These are phyloP conservation scores for Petromus typicus DNA, from an alignment of 2,113 vertebrate genomes.

Conservation along the genomic window DNA sequence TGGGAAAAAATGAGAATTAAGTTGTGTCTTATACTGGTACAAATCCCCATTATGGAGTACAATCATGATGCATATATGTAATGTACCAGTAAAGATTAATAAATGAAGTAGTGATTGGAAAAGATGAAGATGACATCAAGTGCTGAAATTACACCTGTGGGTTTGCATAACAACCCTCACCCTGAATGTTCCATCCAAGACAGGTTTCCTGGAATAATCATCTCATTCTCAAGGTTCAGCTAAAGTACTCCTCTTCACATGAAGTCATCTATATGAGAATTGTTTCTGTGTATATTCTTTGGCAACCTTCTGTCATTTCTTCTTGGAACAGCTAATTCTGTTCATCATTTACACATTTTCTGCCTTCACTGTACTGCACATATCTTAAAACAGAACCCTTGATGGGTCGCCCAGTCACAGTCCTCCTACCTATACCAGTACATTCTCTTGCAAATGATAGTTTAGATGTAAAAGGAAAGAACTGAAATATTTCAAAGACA, in stretches of 20 bases:
- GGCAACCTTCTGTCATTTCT: background rate
- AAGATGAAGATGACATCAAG: background rate
- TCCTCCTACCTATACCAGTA: background rate
- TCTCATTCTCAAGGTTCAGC: background rate
- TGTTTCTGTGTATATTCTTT: background rate
- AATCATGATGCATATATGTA: too few relatives aligned
- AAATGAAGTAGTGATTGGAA: background rate
- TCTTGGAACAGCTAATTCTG: background rate
- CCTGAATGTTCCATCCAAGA: background rate
- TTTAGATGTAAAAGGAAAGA: background rate
- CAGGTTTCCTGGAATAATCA: background rate
- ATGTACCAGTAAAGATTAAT: too few relatives aligned
- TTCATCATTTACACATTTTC: background rate
- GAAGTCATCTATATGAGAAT: background rate
- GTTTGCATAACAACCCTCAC: background rate
- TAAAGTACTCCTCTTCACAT: background rate
- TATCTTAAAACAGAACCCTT: background rate
- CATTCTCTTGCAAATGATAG: background rate
- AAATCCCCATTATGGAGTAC: too few relatives aligned
- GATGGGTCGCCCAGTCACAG: background rate
- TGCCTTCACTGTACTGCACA: background rate
- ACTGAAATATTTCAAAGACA: conserved; percentile 23
- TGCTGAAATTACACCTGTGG: background rate
- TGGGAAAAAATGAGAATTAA: too few relatives aligned
- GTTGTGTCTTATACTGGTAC: too few relatives aligned